Evolutionary conservation across 2,113 vertebrate species (phyloP).

Genomic region (Cephalopterus ornatus): DNA sequence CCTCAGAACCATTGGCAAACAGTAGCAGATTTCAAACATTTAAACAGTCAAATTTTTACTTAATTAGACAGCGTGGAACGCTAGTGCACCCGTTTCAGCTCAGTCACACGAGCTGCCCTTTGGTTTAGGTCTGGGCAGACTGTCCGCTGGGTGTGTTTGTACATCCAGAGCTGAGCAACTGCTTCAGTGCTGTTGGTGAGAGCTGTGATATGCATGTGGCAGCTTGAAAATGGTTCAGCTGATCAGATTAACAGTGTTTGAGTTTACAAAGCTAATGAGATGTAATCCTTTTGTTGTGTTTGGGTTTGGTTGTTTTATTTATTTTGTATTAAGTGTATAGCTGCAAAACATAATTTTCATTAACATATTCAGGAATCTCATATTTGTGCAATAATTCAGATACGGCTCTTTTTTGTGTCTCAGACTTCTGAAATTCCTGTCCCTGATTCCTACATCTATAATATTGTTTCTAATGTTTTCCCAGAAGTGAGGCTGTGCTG

Average conservation of each 20-base stretch:
- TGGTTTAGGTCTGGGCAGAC: not conserved
- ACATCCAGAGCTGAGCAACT: not conserved
- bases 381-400: not conserved
- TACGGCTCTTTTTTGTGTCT: not conserved
- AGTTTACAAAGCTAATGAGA: not conserved
- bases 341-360: not conserved
- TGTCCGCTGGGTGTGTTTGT: not conserved
- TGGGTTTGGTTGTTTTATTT: not conserved
- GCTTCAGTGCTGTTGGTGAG: not conserved
- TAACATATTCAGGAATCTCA: not conserved
- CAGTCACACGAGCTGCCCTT: fast-evolving
- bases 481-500: not conserved
- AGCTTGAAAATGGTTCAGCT: not conserved
- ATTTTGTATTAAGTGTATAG: not conserved
- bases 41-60: not conserved
- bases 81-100: not conserved
- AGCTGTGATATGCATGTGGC: not conserved
- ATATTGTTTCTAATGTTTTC: not conserved
- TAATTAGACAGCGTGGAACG: not conserved
- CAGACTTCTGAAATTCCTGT: not conserved
- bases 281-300: not conserved
- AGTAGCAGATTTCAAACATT: not conserved
- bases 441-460: not conserved
- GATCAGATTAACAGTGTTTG: not conserved
- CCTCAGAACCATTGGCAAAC: not conserved